Base-by-base conservation (phyloP, 2,113 vertebrate species). In the Apeltes quadracus region DNA sequence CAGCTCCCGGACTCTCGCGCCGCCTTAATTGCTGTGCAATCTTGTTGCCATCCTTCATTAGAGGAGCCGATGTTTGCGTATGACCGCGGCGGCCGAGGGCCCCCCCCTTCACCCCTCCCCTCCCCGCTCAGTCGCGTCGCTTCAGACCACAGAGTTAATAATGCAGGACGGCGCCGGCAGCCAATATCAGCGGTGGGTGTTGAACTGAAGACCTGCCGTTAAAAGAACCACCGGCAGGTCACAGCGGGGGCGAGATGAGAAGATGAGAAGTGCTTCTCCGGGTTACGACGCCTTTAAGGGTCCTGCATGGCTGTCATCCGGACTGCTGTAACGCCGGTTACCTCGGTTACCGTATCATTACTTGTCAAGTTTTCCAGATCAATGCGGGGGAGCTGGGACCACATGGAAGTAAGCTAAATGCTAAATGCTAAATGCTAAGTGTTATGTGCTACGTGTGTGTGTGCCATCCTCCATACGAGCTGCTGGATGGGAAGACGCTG, bases 201-300 rank as follows among this genome's bases (percentile, higher is more conserved):
- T 86, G 75, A 84, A 85, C 75, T 63, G 70, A 69, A 83, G 82
- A 83, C 79, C 84, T 11, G 38, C 43, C 43, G 77, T 39, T 75
- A 39, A 34, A 41, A 57, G 55, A 43, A 64, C 61, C n/a, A 25
- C n/a, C 1, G 20, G 0, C 34, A 74, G 79, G 82, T 83, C 75
- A 72, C 14, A 0, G 16, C 50, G 54, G 50, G 74, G 55, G 67
- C 3, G 62, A 39, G 5, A 44, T 62, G 5, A 53, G 65, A 61
- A 81, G 38, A 44, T 7, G 11, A 66, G 32, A 41, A n/a, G 43
- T 12, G 16, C 55, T 62, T 13, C 61, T 7, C 38, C 20, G 36
- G 58, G 36, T 43, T 13, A 20, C 61, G 51, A 48, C 2, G 14
- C n/a, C 44, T 18, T 2, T 36, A 48, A 23, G 16, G 38, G 29